phyloP scores from a whole-genome alignment of 2,113 vertebrate species.

The Vulpes lagopus region DNA sequence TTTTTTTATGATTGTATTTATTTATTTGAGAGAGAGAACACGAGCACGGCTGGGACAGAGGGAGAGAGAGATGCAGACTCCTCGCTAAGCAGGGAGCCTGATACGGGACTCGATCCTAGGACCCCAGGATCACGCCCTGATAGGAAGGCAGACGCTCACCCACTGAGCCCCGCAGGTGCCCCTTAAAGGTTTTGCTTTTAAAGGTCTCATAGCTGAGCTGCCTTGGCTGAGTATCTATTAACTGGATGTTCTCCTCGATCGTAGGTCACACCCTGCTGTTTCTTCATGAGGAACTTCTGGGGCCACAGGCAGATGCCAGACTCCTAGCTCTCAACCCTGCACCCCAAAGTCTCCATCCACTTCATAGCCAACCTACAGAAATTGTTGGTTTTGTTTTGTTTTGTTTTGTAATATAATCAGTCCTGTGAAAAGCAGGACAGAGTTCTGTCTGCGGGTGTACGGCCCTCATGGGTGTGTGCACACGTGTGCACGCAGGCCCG shows the following conservation, averaged over 20 bases:
- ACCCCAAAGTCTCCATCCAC: background rate
- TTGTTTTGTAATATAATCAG: background rate
- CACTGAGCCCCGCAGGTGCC: too few species aligned
- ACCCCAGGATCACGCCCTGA: too few species aligned
- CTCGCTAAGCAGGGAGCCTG: too few species aligned
- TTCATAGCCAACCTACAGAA: background rate
- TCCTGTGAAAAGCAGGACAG: background rate
- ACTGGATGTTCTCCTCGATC: background rate
- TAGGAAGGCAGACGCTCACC: too few species aligned
- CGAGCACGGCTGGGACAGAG: too few species aligned
- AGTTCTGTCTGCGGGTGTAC: background rate
- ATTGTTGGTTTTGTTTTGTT: background rate
- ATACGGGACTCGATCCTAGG: too few species aligned
- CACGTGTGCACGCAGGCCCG: background rate
- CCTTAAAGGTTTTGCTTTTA: background rate
- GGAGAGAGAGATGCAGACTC: too few species aligned
- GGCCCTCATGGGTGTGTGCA: background rate
- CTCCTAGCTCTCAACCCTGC: background rate
- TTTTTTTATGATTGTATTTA: too few species aligned
- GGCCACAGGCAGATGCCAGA: too few species aligned
- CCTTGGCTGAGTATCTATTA: background rate
- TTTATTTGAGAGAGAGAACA: too few species aligned
- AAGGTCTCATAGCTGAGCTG: background rate
- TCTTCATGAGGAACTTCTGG: background rate
- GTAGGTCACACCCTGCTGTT: background rate